A percentile compares a stretch with the other conserved stretches of the same genome.
Evolutionary conservation across 2,113 vertebrate genomes (phyloP).

Genomic region (Petroica traversi): DNA sequence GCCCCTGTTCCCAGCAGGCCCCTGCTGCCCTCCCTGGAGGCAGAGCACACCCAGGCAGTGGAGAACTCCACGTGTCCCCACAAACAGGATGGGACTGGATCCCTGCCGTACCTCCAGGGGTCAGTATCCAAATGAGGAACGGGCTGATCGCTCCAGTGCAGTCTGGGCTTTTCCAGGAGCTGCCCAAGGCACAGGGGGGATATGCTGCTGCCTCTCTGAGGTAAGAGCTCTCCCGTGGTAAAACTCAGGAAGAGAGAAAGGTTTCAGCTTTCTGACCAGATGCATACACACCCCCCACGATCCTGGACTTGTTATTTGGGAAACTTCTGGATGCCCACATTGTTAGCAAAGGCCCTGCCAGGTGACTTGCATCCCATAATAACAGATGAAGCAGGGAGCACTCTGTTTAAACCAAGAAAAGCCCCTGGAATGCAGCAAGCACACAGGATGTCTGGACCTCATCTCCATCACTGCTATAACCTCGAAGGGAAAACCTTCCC

Average conservation of each 20-base stretch:
- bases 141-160: neutral
- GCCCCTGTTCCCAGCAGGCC: neutral
- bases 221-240: neutral
- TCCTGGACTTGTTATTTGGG: neutral
- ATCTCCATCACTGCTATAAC: neutral
- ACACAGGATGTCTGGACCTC: fast-evolving
- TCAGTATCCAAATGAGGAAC: neutral
- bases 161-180: neutral
- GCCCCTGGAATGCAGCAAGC: neutral
- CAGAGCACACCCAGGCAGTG: neutral
- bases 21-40: neutral
- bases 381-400: neutral
- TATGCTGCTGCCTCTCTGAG: neutral
- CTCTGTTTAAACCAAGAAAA: neutral
- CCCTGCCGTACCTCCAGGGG: neutral
- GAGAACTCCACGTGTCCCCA: neutral
- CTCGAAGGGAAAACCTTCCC: neutral
- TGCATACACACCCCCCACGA: neutral
- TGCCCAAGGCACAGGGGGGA: neutral
- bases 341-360: neutral
- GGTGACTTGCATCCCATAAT: neutral
- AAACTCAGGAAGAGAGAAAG: neutral
- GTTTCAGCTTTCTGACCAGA: neutral
- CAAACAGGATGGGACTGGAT: fast-evolving
- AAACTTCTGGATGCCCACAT: neutral